Percentiles rank a stretch among this genome's conserved stretches.
Conservation (phyloP, 1,140 invertebrate genomes). For the Caligus rogercresseyi region DNA sequence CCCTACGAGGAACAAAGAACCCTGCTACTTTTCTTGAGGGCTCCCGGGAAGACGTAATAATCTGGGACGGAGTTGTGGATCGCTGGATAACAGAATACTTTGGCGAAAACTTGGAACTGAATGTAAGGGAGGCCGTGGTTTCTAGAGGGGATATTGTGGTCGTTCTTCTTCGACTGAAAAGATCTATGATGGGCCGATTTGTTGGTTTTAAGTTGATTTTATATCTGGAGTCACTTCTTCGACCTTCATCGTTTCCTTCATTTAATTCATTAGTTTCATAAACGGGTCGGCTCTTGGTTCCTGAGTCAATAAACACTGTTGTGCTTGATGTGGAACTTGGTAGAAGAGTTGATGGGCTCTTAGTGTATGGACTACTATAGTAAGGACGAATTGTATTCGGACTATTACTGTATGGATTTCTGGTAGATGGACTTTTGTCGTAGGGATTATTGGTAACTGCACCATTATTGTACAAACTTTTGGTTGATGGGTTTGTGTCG, state of each 20-base stretch:
- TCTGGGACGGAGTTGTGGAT: background rate
- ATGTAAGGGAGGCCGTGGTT: background rate
- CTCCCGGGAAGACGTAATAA: background rate
- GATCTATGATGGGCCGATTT: background rate
- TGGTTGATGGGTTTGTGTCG: no score
- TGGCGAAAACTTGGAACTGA: background rate
- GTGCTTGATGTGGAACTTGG: background rate
- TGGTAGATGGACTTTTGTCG: no score
- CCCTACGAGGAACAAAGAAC: background rate
- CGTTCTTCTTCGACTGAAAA: background rate
- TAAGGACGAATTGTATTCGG: no score
- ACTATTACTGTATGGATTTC: no score
- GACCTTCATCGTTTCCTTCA: background rate
- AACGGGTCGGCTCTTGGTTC: background rate
- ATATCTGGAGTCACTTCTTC: background rate
- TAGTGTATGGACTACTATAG: no score
- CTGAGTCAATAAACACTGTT: background rate
- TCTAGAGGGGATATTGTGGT: background rate
- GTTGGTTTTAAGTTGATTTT: background rate
- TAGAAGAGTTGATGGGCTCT: no score
- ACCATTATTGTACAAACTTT: no score
- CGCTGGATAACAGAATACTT: background rate
- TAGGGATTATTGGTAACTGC: no score
- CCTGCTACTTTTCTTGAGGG: background rate
- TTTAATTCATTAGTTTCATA: background rate